phyloP scores from a whole-genome alignment of 2,888 invertebrate genomes.

The Cerastis leucographa region DNA sequence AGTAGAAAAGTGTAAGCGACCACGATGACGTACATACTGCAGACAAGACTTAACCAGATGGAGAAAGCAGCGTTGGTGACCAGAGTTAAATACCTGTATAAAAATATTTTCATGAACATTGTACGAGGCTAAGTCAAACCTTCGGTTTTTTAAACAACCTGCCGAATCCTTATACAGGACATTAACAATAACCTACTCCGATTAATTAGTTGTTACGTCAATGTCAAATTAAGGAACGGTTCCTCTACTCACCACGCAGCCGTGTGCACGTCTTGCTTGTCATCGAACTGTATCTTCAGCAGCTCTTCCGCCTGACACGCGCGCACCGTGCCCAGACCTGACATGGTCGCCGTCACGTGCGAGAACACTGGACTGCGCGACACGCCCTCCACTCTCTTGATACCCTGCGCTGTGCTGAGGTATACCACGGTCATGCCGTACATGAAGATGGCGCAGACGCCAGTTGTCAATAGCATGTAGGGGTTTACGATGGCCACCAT shows the following conservation, averaged over 20 bases:
- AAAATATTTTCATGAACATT: neutral
- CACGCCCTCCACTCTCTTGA: conserved; percentile 91
- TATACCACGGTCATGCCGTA: conserved; percentile 92
- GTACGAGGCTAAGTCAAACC: neutral
- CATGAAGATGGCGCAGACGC: conserved; percentile 92
- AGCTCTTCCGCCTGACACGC: conserved; percentile 92
- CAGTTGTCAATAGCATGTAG: conserved; percentile 92
- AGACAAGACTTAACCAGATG: conserved; percentile 92
- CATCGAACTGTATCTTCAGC: conserved; percentile 92
- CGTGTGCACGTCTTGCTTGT: conserved; percentile 92
- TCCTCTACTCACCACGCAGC: conserved; percentile 89
- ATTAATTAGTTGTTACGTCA: neutral
- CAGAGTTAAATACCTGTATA: conserved; percentile 90
- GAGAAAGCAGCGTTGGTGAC: conserved; percentile 91
- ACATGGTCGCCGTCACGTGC: conserved; percentile 94
- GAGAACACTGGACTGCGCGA: conserved; percentile 96
- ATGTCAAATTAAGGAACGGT: neutral
- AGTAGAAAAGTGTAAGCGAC: conserved; percentile 92
- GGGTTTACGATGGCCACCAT: conserved; percentile 94
- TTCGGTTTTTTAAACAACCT: too few species aligned
- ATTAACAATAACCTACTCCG: too few species aligned
- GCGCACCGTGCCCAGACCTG: conserved; percentile 94
- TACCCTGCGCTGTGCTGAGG: conserved; percentile 93
- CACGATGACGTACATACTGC: conserved; percentile 90
- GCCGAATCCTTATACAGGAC: neutral